Base-by-base conservation (phyloP, 1,140 invertebrate species). In the Drosophila insularis region DNA sequence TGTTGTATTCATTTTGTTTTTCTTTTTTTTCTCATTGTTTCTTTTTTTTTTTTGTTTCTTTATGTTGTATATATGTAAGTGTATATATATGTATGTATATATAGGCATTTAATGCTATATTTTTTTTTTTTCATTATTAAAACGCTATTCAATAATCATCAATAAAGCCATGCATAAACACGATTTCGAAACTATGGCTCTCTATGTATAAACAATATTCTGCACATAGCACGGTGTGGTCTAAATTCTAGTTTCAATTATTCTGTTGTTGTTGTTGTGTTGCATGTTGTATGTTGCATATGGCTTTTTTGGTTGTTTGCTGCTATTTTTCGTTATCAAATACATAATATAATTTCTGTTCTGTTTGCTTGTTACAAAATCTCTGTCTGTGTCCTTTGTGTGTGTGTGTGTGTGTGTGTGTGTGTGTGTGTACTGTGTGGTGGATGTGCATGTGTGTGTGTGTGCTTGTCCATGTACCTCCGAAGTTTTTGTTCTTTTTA, bases 151-250 rank as follows among this genome's bases (percentile, higher is more conserved):
- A 86, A 85, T 85, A 85, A 85, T 85, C 81, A 86, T 85, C 81
- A 85, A 86, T 86, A 86, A 86, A 86, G 82, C 82, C 82, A 86
- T 86, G 82, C 82, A 86, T 80, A 86, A 86, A 86, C 82, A 86
- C 82, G 75, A 87, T 86, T 81, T 82, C 85, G 67, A 81, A 50
- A 87, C 82, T 87, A 87, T 85, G 81, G 81, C 81, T 77, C 81
- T 85, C 32, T 37, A 13, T 37, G 10, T 37, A 85, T 86, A 86
- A 86, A 86, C 81, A 87, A 86, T 82, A 50, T 50, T 50, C 43
- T 71, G 82, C 82, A 79, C 82, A 87, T 81, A 87, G 79, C 82
- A 86, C 82, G 70, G 66, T 76, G 79, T 86, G 82, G 82, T 86
- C 82, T 86, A 86, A 86, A 80, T 79, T 86, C 82, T 86, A 86